phyloP scores from a whole-genome alignment of 2,888 invertebrate species.

The Vesta saturnalis region DNA sequence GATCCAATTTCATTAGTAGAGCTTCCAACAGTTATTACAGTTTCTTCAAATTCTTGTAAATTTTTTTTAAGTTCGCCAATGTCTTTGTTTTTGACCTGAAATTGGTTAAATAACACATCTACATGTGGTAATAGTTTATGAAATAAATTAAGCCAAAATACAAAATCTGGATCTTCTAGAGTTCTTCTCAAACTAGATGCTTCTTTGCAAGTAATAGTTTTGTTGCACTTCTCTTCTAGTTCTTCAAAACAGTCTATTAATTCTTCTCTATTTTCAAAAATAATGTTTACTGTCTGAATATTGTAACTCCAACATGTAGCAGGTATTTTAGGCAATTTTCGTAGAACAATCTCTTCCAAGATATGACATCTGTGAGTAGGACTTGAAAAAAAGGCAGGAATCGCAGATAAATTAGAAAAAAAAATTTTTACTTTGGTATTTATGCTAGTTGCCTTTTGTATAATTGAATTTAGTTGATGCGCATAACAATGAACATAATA shows the following conservation, averaged over 20 bases:
- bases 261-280: neutral
- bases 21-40: neutral
- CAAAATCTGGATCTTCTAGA: conserved; percentile 8
- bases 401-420: conserved; percentile 4
- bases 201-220: conserved; percentile 1
- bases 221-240: neutral
- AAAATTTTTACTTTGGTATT: conserved; percentile 1
- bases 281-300: neutral
- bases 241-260: neutral
- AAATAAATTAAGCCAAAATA: neutral
- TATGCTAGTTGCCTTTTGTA: conserved; percentile 13
- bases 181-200: conserved; percentile 4
- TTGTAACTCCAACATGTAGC: neutral
- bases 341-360: neutral
- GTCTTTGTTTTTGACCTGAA: neutral
- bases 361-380: neutral
- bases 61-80: conserved; percentile 6
- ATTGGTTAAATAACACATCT: conserved; percentile 7
- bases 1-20: neutral
- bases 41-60: neutral
- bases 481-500: conserved; percentile 40
- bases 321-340: neutral
- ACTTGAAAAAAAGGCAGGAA: conserved; percentile 10
- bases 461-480: conserved; percentile 39
- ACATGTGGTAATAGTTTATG: conserved; percentile 9